Conservation (phyloP, 2,888 invertebrate species). For the Apamea monoglypha region DNA sequence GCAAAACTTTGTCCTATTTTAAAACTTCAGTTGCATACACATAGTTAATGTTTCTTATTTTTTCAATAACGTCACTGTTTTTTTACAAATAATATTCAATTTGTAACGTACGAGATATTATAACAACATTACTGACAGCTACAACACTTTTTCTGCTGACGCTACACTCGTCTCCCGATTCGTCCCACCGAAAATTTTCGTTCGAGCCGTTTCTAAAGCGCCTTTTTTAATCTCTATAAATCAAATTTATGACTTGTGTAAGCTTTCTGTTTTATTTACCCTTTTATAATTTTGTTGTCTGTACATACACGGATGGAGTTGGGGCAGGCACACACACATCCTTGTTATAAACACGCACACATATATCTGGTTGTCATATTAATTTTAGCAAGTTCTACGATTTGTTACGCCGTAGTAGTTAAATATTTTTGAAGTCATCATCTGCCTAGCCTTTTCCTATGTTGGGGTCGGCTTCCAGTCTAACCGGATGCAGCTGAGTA, state of each 20-base stretch:
- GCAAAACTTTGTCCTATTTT: neutral
- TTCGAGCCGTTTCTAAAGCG: slow-evolving; percentile 90
- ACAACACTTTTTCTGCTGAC: slow-evolving; percentile 69
- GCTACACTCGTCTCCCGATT: slow-evolving; percentile 87
- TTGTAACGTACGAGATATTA: neutral
- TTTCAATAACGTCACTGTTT: neutral
- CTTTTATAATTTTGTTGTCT: slow-evolving; percentile 89
- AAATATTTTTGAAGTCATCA: neutral
- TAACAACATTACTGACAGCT: slow-evolving; percentile 3
- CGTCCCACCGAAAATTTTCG: slow-evolving; percentile 90
- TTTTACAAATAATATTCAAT: neutral
- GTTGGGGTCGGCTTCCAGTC: neutral
- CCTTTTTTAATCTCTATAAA: slow-evolving; percentile 91
- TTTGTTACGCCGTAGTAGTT: slow-evolving; percentile 5
- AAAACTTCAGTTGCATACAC: neutral
- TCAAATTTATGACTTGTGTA: slow-evolving; percentile 91
- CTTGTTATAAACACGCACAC: slow-evolving; percentile 29
- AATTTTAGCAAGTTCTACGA: slow-evolving; percentile 34
- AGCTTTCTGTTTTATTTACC: slow-evolving; percentile 91
- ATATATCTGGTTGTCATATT: slow-evolving; percentile 30
- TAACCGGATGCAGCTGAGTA: neutral
- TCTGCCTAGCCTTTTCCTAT: neutral
- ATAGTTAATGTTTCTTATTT: neutral
- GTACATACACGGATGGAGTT: slow-evolving; percentile 71
- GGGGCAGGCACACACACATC: slow-evolving; percentile 52